Base-by-base conservation (phyloP, 2,113 vertebrate species). In the Eretmodus cyanostictus region DNA sequence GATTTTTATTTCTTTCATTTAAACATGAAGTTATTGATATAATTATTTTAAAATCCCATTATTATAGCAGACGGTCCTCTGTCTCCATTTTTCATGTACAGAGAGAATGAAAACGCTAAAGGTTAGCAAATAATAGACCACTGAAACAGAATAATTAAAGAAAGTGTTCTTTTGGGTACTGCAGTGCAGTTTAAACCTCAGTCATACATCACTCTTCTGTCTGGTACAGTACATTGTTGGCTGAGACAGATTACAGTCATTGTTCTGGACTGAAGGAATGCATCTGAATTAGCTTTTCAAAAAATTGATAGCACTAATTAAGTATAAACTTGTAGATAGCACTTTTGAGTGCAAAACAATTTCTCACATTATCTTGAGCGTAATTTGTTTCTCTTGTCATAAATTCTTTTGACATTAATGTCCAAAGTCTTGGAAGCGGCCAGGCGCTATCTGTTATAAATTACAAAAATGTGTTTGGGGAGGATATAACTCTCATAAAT, bases 361-460 rank as follows among this genome's bases (percentile, higher is more conserved):
- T 87, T 78, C 84, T 91, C 87, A 84, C 87, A 76, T 90, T 90
- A 94, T 91, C 91, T 86, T 59, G 31, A 83, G 68, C 49, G 24
- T 89, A 91, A 94, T 95, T 94, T 91, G 54, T 94, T 89, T 93
- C 88, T 90, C 81, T 93, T 83, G 81, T 82, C 84, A 36, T 95
- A 93, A 92, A 94, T 94, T 94, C 81, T 89, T 94, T 89, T 94
- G 93, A 93, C 95, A 82, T 92, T 92, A 91, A 94, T 94, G 94
- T 92, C 94, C 91, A 91, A 94, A 93, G 93, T 94, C 91, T 93
- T 95, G 83, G 92, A 96, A 88, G 91, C 90, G 11, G 73, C 87
- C 89, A 85, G 88, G 92, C 90, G 49, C 83, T 93, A 91, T 95
- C 93, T 93, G 90, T 93, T 94, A 93, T 93, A 86, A 94, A 96